Percentiles rank a stretch among this genome's conserved stretches.
These are phyloP conservation scores for Leucoptera coffeella DNA, from an alignment of 2,888 invertebrate genomes.

Conservation along the genomic window DNA sequence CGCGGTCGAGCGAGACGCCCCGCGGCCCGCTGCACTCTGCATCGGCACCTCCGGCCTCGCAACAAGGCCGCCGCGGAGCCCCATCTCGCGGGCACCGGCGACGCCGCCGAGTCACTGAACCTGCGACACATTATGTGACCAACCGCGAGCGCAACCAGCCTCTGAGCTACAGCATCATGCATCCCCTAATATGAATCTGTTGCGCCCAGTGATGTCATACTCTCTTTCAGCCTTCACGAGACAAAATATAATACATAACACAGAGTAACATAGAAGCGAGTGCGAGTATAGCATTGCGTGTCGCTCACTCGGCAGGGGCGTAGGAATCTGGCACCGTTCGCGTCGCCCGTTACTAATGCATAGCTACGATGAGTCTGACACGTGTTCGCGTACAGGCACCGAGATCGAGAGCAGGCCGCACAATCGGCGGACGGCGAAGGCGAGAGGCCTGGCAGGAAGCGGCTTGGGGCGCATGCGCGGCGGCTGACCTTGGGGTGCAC, in stretches of 20 bases:
- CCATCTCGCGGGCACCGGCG: conserved; percentile 1
- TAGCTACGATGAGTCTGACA: no score
- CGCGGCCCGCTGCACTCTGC: conserved; percentile 30
- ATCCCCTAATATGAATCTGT: no score
- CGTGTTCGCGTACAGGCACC: no score
- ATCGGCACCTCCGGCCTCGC: no score
- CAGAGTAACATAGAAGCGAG: conserved; percentile 45
- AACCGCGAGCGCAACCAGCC: no score
- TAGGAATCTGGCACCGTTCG: conserved; percentile 12
- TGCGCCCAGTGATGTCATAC: no score
- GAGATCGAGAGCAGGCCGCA: no score
- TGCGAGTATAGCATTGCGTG: conserved; percentile 18
- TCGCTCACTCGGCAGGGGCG: conserved; percentile 12
- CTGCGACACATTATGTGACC: conserved; percentile 25
- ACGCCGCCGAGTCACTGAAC: conserved; percentile 40
- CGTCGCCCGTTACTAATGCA: conserved; percentile 25
- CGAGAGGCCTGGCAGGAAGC: conserved; percentile 11
- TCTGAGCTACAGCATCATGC: no score
- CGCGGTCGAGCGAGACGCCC: conserved; percentile 45
- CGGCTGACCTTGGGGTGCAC: conserved; percentile 46
- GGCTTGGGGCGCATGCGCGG: conserved; percentile 37
- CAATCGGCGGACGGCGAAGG: conserved; percentile 11
- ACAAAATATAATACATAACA: no score
- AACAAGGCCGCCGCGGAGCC: no score
- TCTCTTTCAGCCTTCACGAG: no score